Conservation (phyloP, 1,140 invertebrate genomes). For the Formica exsecta region DNA sequence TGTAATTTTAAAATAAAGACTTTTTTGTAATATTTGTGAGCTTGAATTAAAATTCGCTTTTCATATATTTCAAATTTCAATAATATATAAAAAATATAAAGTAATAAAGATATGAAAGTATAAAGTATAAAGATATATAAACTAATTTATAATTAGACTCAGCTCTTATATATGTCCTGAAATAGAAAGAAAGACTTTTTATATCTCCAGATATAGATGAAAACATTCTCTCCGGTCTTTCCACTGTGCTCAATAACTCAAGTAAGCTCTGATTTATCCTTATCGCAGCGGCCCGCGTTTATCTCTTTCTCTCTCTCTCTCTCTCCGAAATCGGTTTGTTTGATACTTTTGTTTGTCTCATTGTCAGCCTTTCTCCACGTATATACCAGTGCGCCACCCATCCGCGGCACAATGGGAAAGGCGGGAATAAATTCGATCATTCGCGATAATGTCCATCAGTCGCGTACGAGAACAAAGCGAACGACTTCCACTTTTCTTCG, state of each 20-base stretch:
- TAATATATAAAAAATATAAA: neutral
- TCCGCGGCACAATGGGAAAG: neutral
- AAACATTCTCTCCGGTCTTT: neutral
- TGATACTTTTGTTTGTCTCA: conserved; percentile 51
- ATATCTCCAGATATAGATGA: conserved; percentile 6
- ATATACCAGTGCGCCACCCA: neutral
- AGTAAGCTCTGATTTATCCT: conserved; percentile 56
- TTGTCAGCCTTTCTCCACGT: neutral
- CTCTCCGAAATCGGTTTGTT: conserved; percentile 7
- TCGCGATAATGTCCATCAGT: conserved; percentile 40
- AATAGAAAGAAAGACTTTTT: conserved; percentile 3
- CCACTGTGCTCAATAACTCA: conserved; percentile 42
- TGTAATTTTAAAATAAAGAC: neutral
- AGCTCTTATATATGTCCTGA: neutral
- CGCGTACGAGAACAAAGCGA: neutral
- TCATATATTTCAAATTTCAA: neutral
- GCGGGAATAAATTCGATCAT: conserved; percentile 53
- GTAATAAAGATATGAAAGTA: no score
- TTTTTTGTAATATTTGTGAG: neutral
- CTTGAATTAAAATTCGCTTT: conserved; percentile 6
- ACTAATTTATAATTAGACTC: neutral
- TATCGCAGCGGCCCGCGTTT: conserved; percentile 31
- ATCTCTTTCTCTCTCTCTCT: conserved; percentile 24
- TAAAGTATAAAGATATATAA: no score
- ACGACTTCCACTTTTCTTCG: conserved; percentile 23